These are phyloP conservation scores for Phortica magna DNA, from an alignment of 2,888 invertebrate genomes.

Conservation along the genomic window DNA sequence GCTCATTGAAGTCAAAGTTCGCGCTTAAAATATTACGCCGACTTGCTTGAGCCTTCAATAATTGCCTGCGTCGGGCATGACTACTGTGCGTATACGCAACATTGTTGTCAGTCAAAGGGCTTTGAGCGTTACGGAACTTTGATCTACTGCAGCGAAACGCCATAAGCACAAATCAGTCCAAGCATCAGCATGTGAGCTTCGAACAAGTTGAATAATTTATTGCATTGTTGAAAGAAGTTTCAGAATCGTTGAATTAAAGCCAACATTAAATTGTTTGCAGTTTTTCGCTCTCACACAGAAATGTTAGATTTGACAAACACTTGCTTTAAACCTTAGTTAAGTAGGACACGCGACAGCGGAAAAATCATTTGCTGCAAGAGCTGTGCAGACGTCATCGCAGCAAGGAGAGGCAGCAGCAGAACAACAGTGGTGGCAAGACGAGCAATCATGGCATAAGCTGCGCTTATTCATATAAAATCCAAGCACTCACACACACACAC, in stretches of 20 bases:
- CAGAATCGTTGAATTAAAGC: too few species aligned
- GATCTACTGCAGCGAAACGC: too few species aligned
- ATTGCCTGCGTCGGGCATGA: conserved; percentile 42
- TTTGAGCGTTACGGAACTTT: too few species aligned
- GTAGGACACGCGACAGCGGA: background rate
- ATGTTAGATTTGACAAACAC: background rate
- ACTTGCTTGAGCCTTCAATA: conserved; percentile 44
- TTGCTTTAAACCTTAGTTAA: background rate
- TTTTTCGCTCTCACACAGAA: too few species aligned
- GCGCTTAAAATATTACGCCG: conserved; percentile 13
- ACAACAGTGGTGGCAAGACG: background rate
- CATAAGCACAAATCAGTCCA: too few species aligned
- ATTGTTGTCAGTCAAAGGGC: conserved; percentile 15
- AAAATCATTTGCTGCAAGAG: background rate
- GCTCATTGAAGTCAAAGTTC: conserved; percentile 37
- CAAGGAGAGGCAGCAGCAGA: background rate
- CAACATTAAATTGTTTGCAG: too few species aligned
- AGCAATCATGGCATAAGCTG: background rate
- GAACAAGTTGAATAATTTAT: too few species aligned
- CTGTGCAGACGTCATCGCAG: background rate
- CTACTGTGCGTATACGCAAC: conserved; percentile 45
- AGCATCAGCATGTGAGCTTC: too few species aligned
- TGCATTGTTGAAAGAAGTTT: too few species aligned
- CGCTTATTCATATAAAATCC: background rate
- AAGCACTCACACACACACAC: background rate